Percentiles rank a stretch among this genome's conserved stretches.
These are phyloP conservation scores for Grammomys surdaster DNA, from an alignment of 2,113 vertebrate genomes.

Conservation along the genomic window DNA sequence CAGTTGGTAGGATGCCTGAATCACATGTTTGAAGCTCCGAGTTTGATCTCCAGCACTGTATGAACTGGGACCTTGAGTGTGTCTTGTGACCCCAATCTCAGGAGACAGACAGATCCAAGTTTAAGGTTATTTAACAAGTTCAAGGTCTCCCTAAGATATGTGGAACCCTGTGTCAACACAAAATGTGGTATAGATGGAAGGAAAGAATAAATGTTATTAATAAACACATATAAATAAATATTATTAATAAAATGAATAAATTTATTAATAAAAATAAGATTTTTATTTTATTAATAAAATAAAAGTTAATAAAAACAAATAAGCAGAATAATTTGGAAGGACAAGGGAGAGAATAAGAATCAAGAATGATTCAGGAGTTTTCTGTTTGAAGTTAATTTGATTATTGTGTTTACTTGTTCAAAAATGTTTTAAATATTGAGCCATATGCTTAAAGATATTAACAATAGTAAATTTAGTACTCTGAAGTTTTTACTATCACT, in stretches of 20 bases:
- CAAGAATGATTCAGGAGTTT: background rate
- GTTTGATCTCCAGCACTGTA: background rate
- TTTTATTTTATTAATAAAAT: too few species aligned
- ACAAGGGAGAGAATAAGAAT: background rate
- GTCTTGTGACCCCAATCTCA: background rate
- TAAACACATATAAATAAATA: background rate
- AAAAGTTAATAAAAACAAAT: too few species aligned
- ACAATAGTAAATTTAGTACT: constrained; percentile 17
- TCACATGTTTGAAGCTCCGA: background rate
- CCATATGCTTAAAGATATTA: background rate
- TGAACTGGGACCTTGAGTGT: background rate
- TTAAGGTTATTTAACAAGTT: background rate
- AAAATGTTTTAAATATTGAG: constrained; percentile 4
- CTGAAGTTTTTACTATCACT: background rate
- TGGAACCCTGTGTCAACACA: background rate
- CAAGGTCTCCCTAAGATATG: background rate
- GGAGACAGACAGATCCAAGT: background rate
- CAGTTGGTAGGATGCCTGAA: background rate
- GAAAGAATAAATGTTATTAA: background rate
- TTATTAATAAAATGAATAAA: too few species aligned
- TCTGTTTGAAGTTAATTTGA: background rate
- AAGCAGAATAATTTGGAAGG: background rate
- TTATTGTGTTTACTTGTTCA: background rate
- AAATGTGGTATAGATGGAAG: background rate
- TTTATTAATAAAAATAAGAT: too few species aligned